phyloP scores from a whole-genome alignment of 2,113 vertebrate species.

The Eonycteris spelaea region DNA sequence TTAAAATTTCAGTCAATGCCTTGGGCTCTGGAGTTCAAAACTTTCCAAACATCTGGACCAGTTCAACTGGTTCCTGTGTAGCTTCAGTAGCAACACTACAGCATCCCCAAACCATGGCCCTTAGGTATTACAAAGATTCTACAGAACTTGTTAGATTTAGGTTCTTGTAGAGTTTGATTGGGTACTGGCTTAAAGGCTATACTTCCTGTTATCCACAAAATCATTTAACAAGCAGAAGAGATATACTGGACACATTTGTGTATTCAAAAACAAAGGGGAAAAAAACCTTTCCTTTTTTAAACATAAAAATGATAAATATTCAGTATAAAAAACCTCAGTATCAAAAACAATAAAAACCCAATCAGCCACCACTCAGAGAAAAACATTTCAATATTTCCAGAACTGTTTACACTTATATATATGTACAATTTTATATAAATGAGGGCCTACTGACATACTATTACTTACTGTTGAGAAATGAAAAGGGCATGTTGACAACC shows the following conservation, averaged over 20 bases:
- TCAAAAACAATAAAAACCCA: not conserved
- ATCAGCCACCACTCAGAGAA: not conserved
- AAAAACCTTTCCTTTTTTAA: not conserved
- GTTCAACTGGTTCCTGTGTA: constrained; percentile 14
- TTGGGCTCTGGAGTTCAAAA: constrained; percentile 28
- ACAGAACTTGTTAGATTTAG: not conserved
- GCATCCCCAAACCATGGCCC: not conserved
- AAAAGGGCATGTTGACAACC: not conserved
- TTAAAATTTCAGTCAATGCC: not conserved
- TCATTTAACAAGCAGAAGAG: constrained; percentile 4
- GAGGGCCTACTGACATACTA: not conserved
- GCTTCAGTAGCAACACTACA: not conserved
- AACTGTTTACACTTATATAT: not conserved
- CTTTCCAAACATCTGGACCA: not conserved
- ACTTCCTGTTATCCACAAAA: not conserved
- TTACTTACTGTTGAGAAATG: not conserved
- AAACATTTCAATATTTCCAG: not conserved
- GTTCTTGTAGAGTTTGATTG: not conserved
- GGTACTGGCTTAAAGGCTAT: not conserved
- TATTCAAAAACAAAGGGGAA: not conserved
- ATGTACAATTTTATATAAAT: constrained; percentile 5
- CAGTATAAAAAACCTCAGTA: not conserved
- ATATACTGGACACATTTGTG: not conserved
- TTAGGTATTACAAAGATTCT: not conserved
- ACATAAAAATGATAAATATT: not conserved